phyloP scores from a whole-genome alignment of 1,140 invertebrate species.

The Dreissena rostriformis region DNA sequence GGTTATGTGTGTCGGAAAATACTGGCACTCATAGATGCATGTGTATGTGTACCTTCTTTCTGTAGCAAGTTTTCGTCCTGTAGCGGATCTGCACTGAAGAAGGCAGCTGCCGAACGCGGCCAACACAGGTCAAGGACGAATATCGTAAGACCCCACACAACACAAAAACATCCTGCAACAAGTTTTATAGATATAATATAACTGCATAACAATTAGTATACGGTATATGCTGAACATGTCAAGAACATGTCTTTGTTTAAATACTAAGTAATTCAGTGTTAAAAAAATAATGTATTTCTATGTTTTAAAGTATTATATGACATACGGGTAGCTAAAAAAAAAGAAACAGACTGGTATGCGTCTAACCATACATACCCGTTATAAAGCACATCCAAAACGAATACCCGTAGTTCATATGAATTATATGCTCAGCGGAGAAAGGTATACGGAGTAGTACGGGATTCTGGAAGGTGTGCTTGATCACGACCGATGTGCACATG shows the following conservation, averaged over 20 bases:
- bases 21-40: too few relatives aligned
- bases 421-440: conserved; percentile 84
- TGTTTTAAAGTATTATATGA: background rate
- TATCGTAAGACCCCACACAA: conserved; percentile 81
- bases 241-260: background rate
- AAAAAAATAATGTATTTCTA: background rate
- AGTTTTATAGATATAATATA: background rate
- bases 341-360: too few relatives aligned
- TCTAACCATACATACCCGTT: conserved; percentile 85
- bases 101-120: conserved; percentile 81
- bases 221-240: background rate
- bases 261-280: too few relatives aligned
- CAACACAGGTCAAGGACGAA: conserved; percentile 81
- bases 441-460: conserved; percentile 91
- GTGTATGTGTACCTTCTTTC: conserved; percentile 56
- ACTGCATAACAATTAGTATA: background rate
- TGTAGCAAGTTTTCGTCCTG: conserved; percentile 82
- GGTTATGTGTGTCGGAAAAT: too few relatives aligned
- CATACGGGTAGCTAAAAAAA: background rate
- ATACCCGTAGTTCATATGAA: conserved; percentile 88
- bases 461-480: conserved; percentile 92
- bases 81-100: conserved; percentile 84
- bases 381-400: conserved; percentile 95
- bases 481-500: conserved; percentile 85
- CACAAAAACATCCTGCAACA: conserved; percentile 82